Evolutionary conservation across 1,140 invertebrate species (phyloP), one percentile per base, ranked within the genome.

Genomic region (Musca domestica): DNA sequence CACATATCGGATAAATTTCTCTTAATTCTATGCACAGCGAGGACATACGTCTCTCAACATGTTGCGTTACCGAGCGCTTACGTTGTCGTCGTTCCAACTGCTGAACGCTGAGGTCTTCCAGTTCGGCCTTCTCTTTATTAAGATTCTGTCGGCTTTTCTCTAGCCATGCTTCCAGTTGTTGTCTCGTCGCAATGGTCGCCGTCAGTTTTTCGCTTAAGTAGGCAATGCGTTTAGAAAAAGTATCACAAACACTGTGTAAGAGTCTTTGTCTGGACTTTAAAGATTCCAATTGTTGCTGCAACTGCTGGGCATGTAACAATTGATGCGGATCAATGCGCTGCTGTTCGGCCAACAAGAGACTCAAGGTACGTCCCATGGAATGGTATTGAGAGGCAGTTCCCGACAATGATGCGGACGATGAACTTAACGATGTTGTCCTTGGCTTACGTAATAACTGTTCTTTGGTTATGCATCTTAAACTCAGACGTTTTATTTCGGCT

Each of bases 221-320:
- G 3, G 64, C 85, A 74, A 74, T 90, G 71, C 81, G 87, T 73
- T 68, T 81, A 73, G 74, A 82, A 78, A 77, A 87, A 84, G 71
- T 85, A 82, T 69, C 85, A 72, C 71, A 85, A 83, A 81, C 90
- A 83, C 71, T 88, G 83, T 66, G 84, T 76, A 64, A 89, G 75
- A 70, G 88, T 70, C 77, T 85, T 83, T 58, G 86, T 85, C 74
- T 85, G 78, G 78, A 88, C 86, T 76, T 84, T 84, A 17, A 83
- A 81, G 67, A 84, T 71, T 90, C 89, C 20, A 90, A 84, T 70
- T 84, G 82, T 47, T 83, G 77, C 69, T 84, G 82, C 19, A 89
- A 73, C 64, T 81, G 72, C 64, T 86, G 81, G 1, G 88, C 86
- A 68, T 85, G 84, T 27, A 84, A 73, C 14, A 81, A 64, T 6